Percentiles rank a stretch among this genome's conserved stretches.
Evolutionary conservation across 2,888 invertebrate genomes (phyloP).

Genomic region (Acleris emargana): DNA sequence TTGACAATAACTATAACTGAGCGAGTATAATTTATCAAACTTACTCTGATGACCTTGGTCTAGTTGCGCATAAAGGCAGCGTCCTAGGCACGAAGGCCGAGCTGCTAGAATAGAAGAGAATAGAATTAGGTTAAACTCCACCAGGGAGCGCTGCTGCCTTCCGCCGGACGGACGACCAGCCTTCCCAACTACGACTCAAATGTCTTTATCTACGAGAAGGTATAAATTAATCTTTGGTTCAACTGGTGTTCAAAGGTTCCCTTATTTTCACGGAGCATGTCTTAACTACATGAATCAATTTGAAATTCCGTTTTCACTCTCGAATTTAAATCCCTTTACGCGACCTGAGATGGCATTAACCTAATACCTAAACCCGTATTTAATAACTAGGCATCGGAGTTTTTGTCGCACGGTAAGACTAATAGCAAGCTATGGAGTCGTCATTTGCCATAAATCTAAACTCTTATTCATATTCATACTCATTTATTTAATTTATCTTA

Average conservation of each 20-base stretch:
- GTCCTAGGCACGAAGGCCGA: constrained; percentile 43
- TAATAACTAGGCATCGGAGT: no score
- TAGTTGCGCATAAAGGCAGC: constrained; percentile 47
- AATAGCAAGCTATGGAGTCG: no score
- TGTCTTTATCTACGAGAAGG: constrained; percentile 7
- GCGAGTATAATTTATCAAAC: constrained; percentile 11
- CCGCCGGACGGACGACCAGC: constrained; percentile 38
- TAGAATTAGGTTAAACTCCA: constrained; percentile 70
- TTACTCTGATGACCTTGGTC: constrained; percentile 45
- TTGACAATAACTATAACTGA: neutral
- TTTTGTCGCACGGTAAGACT: no score
- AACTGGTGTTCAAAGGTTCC: neutral
- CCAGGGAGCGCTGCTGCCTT: constrained; percentile 29
- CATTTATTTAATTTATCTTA: no score
- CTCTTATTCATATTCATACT: no score
- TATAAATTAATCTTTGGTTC: constrained; percentile 1
- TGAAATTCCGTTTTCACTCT: no score
- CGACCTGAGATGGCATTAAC: no score
- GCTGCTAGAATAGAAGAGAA: constrained; percentile 47
- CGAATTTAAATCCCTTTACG: no score
- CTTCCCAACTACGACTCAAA: constrained; percentile 19
- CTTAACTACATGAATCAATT: neutral
- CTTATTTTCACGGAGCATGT: neutral
- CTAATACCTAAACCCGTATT: no score
- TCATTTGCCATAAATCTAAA: no score